Percentiles rank a stretch among this genome's conserved stretches.
These are phyloP conservation scores for Puntigrus tetrazona DNA, from an alignment of 2,113 vertebrate genomes.

Conservation along the genomic window DNA sequence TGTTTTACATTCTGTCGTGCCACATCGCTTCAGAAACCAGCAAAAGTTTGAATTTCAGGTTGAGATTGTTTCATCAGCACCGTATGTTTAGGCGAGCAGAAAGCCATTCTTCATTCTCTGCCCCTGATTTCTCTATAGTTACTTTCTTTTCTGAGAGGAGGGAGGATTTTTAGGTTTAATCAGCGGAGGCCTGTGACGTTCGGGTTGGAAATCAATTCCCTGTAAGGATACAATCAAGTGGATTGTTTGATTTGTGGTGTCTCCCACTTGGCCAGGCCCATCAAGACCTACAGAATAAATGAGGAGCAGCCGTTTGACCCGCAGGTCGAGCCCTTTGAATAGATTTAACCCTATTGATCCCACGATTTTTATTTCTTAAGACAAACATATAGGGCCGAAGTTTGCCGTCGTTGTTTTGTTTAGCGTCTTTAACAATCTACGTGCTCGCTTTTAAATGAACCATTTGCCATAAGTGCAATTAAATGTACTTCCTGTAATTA, in stretches of 20 bases:
- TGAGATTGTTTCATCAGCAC: neutral
- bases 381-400: neutral
- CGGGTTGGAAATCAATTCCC: slow-evolving; percentile 71
- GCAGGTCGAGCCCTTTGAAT: slow-evolving; percentile 39
- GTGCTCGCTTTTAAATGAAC: no score
- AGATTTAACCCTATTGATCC: slow-evolving; percentile 30
- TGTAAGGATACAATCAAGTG: slow-evolving; percentile 68
- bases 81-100: neutral
- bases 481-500: no score
- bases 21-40: neutral
- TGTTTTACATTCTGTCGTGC: neutral
- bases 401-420: no score
- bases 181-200: slow-evolving; percentile 59
- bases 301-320: slow-evolving; percentile 49
- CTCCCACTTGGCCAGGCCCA: slow-evolving; percentile 27
- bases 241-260: slow-evolving; percentile 69
- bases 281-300: slow-evolving; percentile 42
- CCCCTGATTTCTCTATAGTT: slow-evolving; percentile 52
- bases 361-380: neutral
- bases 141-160: slow-evolving; percentile 59
- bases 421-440: no score
- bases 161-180: slow-evolving; percentile 68
- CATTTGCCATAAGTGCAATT: no score
- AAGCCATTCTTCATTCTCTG: neutral
- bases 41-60: neutral